phyloP scores from a whole-genome alignment of 2,113 vertebrate genomes.

The Mormyrus iriodes region DNA sequence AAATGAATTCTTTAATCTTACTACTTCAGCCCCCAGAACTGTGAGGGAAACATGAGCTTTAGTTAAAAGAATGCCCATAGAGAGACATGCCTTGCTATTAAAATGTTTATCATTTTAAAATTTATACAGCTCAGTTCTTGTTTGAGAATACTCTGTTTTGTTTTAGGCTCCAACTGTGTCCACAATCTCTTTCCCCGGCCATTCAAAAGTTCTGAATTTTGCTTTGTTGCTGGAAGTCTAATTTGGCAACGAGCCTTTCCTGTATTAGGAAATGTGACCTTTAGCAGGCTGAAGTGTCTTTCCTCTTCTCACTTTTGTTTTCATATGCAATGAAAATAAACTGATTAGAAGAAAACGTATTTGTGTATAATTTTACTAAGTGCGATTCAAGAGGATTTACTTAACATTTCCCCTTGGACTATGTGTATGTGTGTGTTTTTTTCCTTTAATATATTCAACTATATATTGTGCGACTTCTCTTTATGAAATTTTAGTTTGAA shows the following conservation, averaged over 20 bases:
- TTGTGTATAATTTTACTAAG: slow-evolving; percentile 35
- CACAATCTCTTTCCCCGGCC: slow-evolving; percentile 1
- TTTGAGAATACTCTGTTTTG: not conserved
- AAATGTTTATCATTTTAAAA: not conserved
- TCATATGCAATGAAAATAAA: slow-evolving; percentile 63
- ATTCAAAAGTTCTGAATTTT: slow-evolving; percentile 10
- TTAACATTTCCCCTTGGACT: slow-evolving; percentile 34
- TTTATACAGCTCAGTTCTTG: not conserved
- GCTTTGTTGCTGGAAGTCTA: slow-evolving; percentile 23
- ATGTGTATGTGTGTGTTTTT: not conserved
- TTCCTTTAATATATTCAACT: not conserved
- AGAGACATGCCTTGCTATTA: not conserved
- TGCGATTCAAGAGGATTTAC: slow-evolving; percentile 28
- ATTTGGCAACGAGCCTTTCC: slow-evolving; percentile 58
- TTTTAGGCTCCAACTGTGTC: not conserved
- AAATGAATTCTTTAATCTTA: not conserved
- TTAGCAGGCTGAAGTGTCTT: slow-evolving; percentile 60
- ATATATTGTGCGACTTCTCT: not conserved
- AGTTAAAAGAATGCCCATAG: not conserved
- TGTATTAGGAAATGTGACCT: slow-evolving; percentile 65
- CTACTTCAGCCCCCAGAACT: not conserved
- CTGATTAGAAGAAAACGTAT: slow-evolving; percentile 51
- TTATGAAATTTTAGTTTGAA: slow-evolving; percentile 4
- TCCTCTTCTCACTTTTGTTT: slow-evolving; percentile 61
- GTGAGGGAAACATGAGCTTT: not conserved